Conservation (phyloP, 2,888 invertebrate species). For the Chromoteleia sp. region DNA sequence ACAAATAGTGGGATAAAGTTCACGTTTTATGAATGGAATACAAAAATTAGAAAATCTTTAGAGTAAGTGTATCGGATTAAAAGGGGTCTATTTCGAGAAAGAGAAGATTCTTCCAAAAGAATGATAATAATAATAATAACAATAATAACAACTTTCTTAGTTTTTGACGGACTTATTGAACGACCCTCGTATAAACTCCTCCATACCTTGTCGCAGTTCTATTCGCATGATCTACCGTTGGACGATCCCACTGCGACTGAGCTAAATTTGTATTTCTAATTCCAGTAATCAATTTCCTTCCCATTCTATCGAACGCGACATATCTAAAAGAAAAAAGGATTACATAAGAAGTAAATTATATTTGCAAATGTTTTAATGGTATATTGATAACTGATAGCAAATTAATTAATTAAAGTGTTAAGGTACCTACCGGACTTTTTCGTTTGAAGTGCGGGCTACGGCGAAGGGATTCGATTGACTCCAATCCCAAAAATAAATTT, state of each 20-base stretch:
- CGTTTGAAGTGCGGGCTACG: slow-evolving; percentile 90
- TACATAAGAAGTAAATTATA: not conserved
- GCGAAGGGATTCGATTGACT: slow-evolving; percentile 91
- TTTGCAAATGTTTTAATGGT: too few relatives aligned
- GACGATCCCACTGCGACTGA: slow-evolving; percentile 86
- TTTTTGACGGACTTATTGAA: too few relatives aligned
- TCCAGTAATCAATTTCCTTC: slow-evolving; percentile 93
- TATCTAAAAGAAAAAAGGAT: slow-evolving; percentile 86
- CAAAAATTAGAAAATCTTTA: too few relatives aligned
- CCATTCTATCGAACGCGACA: slow-evolving; percentile 93
- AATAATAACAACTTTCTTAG: too few relatives aligned
- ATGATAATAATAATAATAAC: too few relatives aligned
- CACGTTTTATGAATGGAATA: too few relatives aligned
- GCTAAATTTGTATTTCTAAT: slow-evolving; percentile 88
- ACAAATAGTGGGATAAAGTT: too few relatives aligned
- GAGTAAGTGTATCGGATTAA: too few relatives aligned
- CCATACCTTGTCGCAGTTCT: slow-evolving; percentile 71
- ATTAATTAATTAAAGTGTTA: not conserved
- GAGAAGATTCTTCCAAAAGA: too few relatives aligned
- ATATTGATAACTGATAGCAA: too few relatives aligned
- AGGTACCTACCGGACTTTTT: slow-evolving; percentile 89
- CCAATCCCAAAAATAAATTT: slow-evolving; percentile 96
- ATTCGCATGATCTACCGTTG: slow-evolving; percentile 73
- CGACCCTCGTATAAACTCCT: too few relatives aligned
- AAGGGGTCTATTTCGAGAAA: too few relatives aligned